Evolutionary conservation across 2,113 vertebrate species (phyloP).

Genomic region (Plecturocebus donacophilus): DNA sequence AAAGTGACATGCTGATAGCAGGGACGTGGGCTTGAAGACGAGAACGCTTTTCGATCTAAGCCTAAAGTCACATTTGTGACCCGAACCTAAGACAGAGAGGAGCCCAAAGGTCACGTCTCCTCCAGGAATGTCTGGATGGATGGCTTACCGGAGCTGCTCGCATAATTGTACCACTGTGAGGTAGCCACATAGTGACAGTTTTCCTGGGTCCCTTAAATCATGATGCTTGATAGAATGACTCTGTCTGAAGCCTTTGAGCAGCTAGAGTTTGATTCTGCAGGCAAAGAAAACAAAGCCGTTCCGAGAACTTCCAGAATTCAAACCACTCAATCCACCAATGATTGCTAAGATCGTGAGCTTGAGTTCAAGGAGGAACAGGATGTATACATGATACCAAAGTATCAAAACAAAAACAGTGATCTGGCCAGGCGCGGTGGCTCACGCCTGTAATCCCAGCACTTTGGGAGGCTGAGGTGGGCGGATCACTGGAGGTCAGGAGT

Average conservation of each 20-base stretch:
- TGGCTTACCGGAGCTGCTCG: fast-evolving
- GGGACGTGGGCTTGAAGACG: fast-evolving
- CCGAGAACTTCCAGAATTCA: not conserved
- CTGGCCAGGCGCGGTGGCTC: too few species aligned
- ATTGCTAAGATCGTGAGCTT: not conserved
- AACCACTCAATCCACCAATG: not conserved
- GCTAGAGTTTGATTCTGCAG: not conserved
- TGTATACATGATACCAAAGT: too few species aligned
- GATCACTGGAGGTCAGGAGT: too few species aligned
- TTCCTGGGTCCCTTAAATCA: not conserved
- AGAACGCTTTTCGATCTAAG: not conserved
- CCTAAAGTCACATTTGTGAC: not conserved
- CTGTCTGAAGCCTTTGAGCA: not conserved
- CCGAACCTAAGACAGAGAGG: not conserved
- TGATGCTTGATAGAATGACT: not conserved
- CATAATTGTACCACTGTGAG: not conserved
- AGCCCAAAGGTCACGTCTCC: not conserved
- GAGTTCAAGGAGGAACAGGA: not conserved
- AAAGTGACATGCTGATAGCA: not conserved
- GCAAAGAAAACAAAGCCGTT: not conserved
- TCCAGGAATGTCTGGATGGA: not conserved
- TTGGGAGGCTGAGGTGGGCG: too few species aligned
- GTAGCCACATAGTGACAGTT: not conserved
- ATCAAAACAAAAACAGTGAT: not conserved
- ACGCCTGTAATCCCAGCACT: too few species aligned